Conservation (phyloP, 2,797 vertebrate genomes). For the Artibeus jamaicensis region DNA sequence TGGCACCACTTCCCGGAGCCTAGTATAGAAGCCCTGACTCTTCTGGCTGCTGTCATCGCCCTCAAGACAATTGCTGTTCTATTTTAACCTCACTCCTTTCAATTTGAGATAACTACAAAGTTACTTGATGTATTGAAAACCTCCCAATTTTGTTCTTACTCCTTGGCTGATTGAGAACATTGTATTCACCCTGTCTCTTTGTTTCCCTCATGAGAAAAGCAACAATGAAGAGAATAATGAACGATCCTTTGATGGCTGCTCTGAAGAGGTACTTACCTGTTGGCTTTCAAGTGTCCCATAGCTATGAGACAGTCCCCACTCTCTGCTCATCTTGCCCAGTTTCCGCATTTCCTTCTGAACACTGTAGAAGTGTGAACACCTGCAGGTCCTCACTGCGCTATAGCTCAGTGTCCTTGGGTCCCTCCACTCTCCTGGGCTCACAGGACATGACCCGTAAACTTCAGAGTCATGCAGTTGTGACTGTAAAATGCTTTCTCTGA, state of each 20-base stretch:
- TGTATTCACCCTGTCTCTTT: conserved; percentile 61
- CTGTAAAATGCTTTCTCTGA: neutral
- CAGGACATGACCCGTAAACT: neutral
- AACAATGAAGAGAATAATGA: conserved; percentile 79
- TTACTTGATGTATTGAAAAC: conserved; percentile 68
- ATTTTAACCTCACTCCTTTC: conserved; percentile 74
- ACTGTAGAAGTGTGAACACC: conserved; percentile 61
- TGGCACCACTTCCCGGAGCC: neutral
- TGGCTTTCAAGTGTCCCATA: conserved; percentile 76
- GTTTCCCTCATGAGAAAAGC: conserved; percentile 69
- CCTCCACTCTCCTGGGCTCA: conserved; percentile 56
- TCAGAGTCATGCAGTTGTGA: neutral
- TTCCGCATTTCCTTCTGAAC: conserved; percentile 62
- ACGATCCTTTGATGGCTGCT: conserved; percentile 71
- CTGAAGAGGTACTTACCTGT: conserved; percentile 77
- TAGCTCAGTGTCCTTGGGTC: neutral
- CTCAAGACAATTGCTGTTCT: conserved; percentile 54
- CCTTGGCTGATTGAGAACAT: conserved; percentile 62
- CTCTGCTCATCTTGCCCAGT: conserved; percentile 68
- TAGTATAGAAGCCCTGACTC: neutral
- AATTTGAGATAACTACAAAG: conserved; percentile 75
- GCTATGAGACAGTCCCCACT: conserved; percentile 62
- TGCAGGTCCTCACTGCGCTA: conserved; percentile 54
- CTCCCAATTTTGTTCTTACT: conserved; percentile 70
- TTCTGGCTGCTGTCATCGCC: neutral